Evolutionary conservation across 1,140 invertebrate species (phyloP).

Genomic region (Bombus sibiricus): DNA sequence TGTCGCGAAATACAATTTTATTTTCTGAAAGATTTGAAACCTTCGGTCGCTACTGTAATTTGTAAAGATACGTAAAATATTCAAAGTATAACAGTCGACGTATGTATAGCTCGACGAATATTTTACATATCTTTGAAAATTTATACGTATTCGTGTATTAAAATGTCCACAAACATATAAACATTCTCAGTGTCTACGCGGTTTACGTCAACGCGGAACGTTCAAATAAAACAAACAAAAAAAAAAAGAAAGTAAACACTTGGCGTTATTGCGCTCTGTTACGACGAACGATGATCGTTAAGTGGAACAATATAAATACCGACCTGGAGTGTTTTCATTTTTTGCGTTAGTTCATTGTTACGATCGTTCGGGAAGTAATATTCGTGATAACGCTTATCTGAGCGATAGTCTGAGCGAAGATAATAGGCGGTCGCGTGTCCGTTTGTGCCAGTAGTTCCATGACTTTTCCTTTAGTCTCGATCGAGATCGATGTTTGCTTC

Average conservation of each 20-base stretch:
- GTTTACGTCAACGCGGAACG: neutral
- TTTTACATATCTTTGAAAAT: too few relatives aligned
- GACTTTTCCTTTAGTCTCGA: neutral
- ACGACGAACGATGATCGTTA: too few relatives aligned
- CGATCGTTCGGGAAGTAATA: neutral
- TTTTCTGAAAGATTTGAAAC: neutral
- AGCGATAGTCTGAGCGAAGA: neutral
- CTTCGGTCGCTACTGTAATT: too few relatives aligned
- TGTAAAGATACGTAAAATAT: too few relatives aligned
- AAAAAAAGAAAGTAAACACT: too few relatives aligned
- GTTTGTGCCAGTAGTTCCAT: neutral
- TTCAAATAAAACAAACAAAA: neutral
- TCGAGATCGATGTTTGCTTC: neutral
- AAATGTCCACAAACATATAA: too few relatives aligned
- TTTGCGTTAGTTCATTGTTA: neutral
- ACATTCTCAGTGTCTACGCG: too few relatives aligned
- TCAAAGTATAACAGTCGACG: too few relatives aligned
- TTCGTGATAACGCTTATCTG: conserved; percentile 22
- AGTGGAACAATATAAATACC: neutral
- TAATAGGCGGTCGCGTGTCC: neutral
- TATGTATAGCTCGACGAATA: too few relatives aligned
- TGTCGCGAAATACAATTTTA: neutral
- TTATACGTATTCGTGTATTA: too few relatives aligned
- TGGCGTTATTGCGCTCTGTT: too few relatives aligned
- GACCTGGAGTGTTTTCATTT: neutral